These are phyloP conservation scores for Caligus rogercresseyi DNA, from an alignment of 1,140 invertebrate species.

Conservation along the genomic window DNA sequence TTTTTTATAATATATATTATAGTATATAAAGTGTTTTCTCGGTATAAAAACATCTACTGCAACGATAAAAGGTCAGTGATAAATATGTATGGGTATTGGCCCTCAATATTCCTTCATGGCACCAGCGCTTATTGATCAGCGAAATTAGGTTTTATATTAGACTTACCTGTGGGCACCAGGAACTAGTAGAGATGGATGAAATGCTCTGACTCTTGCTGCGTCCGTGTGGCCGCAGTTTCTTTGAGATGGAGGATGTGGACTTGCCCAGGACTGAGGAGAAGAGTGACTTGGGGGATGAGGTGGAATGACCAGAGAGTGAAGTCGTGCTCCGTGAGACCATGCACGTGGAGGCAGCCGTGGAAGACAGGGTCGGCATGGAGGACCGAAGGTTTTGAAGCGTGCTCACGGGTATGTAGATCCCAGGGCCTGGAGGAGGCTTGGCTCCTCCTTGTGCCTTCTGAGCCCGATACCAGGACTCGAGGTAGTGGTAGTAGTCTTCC, in stretches of 20 bases:
- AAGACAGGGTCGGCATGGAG: constrained; percentile 7
- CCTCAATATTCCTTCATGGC: too few species aligned
- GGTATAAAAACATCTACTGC: too few species aligned
- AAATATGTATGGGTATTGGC: too few species aligned
- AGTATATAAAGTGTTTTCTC: too few species aligned
- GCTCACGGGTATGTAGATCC: constrained; percentile 13
- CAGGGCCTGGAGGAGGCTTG: background rate
- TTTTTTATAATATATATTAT: too few species aligned
- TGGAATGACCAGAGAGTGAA: background rate
- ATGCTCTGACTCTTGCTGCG: background rate
- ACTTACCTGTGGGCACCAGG: background rate
- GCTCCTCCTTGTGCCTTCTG: background rate
- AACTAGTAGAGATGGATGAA: background rate
- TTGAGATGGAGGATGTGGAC: background rate
- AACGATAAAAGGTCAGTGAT: too few species aligned
- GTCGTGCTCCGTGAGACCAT: background rate
- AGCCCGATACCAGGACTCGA: constrained; percentile 16
- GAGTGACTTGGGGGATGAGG: background rate
- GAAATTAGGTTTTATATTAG: too few species aligned
- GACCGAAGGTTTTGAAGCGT: constrained; percentile 11
- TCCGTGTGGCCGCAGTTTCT: background rate
- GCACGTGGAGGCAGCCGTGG: background rate
- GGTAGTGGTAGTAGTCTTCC: constrained; percentile 19
- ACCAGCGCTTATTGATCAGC: too few species aligned
- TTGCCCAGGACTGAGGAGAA: background rate